Conservation (phyloP, 2,113 vertebrate species). For the Callaeas wilsoni region DNA sequence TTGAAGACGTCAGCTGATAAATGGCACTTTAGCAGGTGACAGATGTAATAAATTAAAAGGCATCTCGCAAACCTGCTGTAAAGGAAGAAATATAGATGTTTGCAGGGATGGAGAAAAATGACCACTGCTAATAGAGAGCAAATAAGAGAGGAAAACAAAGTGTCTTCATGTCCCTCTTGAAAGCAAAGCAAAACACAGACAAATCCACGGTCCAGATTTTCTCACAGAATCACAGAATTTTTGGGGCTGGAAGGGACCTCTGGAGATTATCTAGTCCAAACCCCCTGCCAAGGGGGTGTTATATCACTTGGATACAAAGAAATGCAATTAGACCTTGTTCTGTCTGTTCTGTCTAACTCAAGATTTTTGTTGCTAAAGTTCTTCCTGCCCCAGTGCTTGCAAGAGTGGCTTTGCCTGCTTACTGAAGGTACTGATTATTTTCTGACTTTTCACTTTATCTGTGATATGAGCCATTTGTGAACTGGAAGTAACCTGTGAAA, state of each 20-base stretch:
- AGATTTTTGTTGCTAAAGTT: not conserved
- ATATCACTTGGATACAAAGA: not conserved
- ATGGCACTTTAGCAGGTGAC: not conserved
- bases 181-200: not conserved
- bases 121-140: not conserved
- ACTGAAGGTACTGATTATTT: not conserved
- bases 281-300: not conserved
- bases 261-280: not conserved
- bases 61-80: not conserved
- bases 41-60: not conserved
- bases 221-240: not conserved
- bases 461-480: not conserved
- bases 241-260: not conserved
- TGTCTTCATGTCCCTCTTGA: not conserved
- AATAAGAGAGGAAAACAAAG: not conserved
- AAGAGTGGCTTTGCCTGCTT: not conserved
- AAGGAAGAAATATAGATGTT: not conserved
- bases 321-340: not conserved
- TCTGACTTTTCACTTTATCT: not conserved
- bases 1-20: not conserved
- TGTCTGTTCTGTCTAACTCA: not conserved
- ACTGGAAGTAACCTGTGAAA: not conserved
- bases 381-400: not conserved
- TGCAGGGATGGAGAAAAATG: not conserved
- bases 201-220: not conserved